These are phyloP conservation scores for Platycnemis pennipes DNA, from an alignment of 2,888 invertebrate species.

Conservation along the genomic window DNA sequence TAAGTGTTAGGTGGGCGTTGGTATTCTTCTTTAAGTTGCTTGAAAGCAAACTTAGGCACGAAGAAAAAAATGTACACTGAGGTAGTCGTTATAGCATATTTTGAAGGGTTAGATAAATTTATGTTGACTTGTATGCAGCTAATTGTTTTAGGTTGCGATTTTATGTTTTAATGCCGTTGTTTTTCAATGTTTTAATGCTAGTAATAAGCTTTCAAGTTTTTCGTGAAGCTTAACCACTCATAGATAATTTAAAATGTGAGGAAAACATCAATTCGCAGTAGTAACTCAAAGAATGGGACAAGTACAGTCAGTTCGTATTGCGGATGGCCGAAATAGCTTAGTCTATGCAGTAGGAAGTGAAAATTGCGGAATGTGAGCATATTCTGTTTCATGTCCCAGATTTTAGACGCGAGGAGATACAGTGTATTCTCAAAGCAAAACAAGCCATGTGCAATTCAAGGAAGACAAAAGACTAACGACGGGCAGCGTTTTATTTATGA, in stretches of 20 bases:
- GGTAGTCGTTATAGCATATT: no score
- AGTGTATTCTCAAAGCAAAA: neutral
- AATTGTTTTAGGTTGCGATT: no score
- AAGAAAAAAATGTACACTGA: no score
- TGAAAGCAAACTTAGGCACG: no score
- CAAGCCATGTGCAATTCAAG: slow-evolving; percentile 3
- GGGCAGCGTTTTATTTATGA: slow-evolving; percentile 16
- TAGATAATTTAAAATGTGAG: neutral
- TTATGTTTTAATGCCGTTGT: no score
- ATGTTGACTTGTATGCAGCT: no score
- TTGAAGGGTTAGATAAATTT: no score
- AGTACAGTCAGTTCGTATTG: neutral
- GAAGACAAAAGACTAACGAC: slow-evolving; percentile 32
- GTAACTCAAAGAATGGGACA: neutral
- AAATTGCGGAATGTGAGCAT: neutral
- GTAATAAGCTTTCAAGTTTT: no score
- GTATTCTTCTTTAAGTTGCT: no score
- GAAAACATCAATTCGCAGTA: neutral
- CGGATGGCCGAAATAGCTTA: neutral
- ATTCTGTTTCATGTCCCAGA: neutral
- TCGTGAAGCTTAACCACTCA: no score
- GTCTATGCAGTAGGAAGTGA: neutral
- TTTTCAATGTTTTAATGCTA: no score
- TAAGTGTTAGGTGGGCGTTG: no score
- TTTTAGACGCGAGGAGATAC: neutral